These are phyloP conservation scores for Micrastur ruficollis DNA, from an alignment of 2,797 vertebrate genomes.

Conservation along the genomic window DNA sequence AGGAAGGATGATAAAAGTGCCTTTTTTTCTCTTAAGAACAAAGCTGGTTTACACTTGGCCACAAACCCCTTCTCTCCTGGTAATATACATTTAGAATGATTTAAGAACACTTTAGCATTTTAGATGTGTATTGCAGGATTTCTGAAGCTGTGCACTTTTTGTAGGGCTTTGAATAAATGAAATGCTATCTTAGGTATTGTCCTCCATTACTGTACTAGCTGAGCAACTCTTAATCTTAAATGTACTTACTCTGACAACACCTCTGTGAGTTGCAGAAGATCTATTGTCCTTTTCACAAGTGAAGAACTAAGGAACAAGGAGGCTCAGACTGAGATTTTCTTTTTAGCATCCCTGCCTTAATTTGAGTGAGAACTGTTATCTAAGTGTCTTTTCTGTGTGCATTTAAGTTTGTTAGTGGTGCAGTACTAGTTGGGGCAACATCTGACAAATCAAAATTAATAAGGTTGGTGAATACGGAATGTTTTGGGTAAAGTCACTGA, in stretches of 20 bases:
- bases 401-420: neutral
- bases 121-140: neutral
- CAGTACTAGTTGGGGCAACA: neutral
- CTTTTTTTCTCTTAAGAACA: neutral
- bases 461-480: neutral
- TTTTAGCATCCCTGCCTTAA: neutral
- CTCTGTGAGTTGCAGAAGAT: neutral
- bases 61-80: neutral
- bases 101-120: neutral
- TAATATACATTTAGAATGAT: neutral
- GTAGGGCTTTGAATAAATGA: neutral
- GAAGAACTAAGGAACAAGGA: neutral
- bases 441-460: neutral
- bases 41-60: neutral
- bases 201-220: neutral
- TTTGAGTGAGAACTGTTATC: neutral
- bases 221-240: constrained; percentile 7
- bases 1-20: neutral
- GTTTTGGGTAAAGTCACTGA: neutral
- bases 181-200: neutral
- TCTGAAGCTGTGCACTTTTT: neutral
- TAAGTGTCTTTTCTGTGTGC: neutral
- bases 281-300: neutral
- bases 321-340: neutral
- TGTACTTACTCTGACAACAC: neutral